Evolutionary conservation across 2,113 vertebrate species (phyloP), one percentile per base, ranked within the genome.

Genomic region (Mystacornis crossleyi): DNA sequence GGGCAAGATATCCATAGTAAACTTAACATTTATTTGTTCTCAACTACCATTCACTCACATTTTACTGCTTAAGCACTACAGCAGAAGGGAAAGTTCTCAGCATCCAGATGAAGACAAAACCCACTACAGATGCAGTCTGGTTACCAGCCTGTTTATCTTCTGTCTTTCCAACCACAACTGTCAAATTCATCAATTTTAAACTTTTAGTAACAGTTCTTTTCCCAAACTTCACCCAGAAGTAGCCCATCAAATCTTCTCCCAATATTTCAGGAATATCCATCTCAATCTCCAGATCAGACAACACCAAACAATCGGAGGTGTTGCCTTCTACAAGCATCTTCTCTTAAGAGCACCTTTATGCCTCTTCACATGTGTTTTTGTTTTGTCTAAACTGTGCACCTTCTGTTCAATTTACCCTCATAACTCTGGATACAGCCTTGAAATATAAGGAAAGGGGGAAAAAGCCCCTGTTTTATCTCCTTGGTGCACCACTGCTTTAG

Each of bases 281-380:
- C n/a, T 78, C 36, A 61, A 61, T 42, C 14, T 67, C 24, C 42
- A 48, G 23, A 48, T 20, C 38, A 91, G 26, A 66, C 29, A 40
- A 23, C 25, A 61, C 11, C 14, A 66, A 74, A 33, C 34, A 55
- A 71, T 12, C 26, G 57, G 5, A 64, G 48, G 31, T 5, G 10
- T 11, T 23, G 13, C 26, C 20, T 77, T 57, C 48, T 53, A 53
- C 16, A 16, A 9, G 5, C 10, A 43, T 54, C 45, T 55, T 60
- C 36, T 77, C 62, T 50, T 18, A 81, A 51, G 31, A 62, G 34
- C 26, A 58, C 18, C 24, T 67, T 33, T 28, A 81, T 33, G 64
- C 5, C 58, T 77, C 60, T 42, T 38, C 29, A 55, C 8, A 2
- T 2, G 7, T 0, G 1, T 42, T 71, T 47, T 42, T 16, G 6